Percentiles rank a stretch among this genome's conserved stretches.
Conservation (phyloP, 2,797 vertebrate species). For the Phataginus tetradactyla region DNA sequence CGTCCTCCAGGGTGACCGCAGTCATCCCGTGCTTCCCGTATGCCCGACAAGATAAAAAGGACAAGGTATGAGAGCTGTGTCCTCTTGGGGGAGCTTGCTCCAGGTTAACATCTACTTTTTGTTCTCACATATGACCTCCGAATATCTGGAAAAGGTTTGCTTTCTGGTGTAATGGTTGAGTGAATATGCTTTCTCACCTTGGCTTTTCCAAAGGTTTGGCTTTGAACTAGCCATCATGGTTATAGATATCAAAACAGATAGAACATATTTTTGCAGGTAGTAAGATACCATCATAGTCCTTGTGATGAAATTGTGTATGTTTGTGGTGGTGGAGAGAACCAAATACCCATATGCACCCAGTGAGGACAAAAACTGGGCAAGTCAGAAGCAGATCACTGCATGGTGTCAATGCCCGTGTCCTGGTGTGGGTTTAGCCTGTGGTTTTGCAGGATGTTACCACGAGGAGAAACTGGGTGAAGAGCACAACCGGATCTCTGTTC, state of each 20-base stretch:
- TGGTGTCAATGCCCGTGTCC: neutral
- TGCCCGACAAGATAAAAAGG: slow-evolving; percentile 96
- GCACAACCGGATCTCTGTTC: neutral
- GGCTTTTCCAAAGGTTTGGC: neutral
- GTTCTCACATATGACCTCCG: neutral
- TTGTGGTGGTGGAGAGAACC: neutral
- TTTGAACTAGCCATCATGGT: neutral
- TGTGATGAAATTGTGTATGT: neutral
- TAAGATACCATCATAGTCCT: neutral
- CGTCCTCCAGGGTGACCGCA: slow-evolving; percentile 94
- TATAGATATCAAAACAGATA: neutral
- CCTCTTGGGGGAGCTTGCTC: neutral
- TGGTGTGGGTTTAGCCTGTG: neutral
- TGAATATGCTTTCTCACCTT: neutral
- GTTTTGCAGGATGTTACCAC: neutral
- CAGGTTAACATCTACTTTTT: neutral
- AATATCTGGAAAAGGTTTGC: neutral
- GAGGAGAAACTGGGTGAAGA: neutral
- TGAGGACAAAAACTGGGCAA: neutral
- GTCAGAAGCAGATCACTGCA: neutral
- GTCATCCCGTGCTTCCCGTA: slow-evolving; percentile 98
- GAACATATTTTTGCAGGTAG: neutral
- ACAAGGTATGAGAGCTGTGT: slow-evolving; percentile 90
- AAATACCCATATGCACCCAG: neutral
- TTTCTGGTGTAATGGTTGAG: neutral